Percentiles rank a stretch among this genome's conserved stretches.
Evolutionary conservation across 2,797 vertebrate species (phyloP).

Genomic region (Loriculus beryllinus): DNA sequence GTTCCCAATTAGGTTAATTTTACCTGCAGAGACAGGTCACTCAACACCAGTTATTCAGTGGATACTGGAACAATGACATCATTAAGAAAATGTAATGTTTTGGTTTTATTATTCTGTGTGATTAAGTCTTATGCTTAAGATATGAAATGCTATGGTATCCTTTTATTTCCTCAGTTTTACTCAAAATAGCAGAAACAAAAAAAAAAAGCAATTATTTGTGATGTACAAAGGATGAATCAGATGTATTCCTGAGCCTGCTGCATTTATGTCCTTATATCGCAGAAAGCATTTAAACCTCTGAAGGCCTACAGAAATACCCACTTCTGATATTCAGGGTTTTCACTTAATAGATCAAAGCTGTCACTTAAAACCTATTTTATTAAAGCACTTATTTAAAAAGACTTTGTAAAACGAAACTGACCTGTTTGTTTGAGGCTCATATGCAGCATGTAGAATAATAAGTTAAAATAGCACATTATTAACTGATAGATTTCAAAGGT

Average conservation of each 20-base stretch:
- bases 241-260: not conserved
- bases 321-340: not conserved
- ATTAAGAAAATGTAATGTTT: not conserved
- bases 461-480: not conserved
- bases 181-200: accelerated
- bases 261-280: not conserved
- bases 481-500: not conserved
- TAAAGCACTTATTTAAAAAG: not conserved
- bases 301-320: not conserved
- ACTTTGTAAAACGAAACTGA: not conserved
- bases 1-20: not conserved
- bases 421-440: not conserved
- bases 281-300: not conserved
- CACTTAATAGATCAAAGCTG: not conserved
- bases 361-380: not conserved
- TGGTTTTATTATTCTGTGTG: not conserved
- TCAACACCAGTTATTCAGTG: not conserved
- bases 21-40: not conserved
- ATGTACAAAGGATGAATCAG: not conserved
- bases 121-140: not conserved
- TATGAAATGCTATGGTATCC: not conserved
- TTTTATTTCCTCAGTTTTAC: not conserved
- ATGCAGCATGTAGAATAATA: not conserved
- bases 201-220: not conserved
- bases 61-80: not conserved